Percentiles rank a stretch among this genome's conserved stretches.
phyloP scores from a whole-genome alignment of 2,797 vertebrate species.

The Sebastes itinus region DNA sequence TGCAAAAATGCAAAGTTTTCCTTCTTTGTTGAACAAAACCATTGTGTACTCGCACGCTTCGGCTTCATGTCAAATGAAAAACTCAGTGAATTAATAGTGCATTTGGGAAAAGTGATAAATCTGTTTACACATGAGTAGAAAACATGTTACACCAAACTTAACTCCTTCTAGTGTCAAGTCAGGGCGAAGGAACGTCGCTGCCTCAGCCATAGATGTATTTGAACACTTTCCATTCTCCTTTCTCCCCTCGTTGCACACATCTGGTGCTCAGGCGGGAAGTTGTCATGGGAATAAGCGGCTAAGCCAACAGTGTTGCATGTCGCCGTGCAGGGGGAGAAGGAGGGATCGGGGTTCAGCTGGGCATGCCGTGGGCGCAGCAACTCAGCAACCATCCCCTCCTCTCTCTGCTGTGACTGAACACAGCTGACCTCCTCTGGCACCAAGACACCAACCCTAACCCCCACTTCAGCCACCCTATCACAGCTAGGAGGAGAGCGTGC shows the following conservation, averaged over 20 bases:
- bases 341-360: constrained; percentile 59
- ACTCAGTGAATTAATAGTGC: neutral
- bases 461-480: constrained; percentile 22
- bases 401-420: constrained; percentile 51
- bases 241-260: constrained; percentile 63
- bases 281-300: constrained; percentile 74
- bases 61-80: neutral
- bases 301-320: constrained; percentile 72
- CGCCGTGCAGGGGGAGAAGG: constrained; percentile 20
- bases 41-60: neutral
- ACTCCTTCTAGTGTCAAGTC: neutral
- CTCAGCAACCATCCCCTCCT: constrained; percentile 31
- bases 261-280: constrained; percentile 71
- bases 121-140: neutral
- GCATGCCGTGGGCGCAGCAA: constrained; percentile 60
- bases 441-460: constrained; percentile 7
- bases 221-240: constrained; percentile 49
- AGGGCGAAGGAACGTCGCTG: neutral
- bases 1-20: neutral
- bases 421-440: constrained; percentile 69
- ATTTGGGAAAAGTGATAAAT: neutral
- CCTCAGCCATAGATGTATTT: constrained; percentile 27
- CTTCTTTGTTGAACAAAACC: neutral
- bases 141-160: neutral
- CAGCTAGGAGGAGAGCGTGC: constrained; percentile 38